A percentile compares a stretch with the other conserved stretches of the same genome.
Conservation (phyloP, 2,888 invertebrate species). For the Epistrophe grossulariae region DNA sequence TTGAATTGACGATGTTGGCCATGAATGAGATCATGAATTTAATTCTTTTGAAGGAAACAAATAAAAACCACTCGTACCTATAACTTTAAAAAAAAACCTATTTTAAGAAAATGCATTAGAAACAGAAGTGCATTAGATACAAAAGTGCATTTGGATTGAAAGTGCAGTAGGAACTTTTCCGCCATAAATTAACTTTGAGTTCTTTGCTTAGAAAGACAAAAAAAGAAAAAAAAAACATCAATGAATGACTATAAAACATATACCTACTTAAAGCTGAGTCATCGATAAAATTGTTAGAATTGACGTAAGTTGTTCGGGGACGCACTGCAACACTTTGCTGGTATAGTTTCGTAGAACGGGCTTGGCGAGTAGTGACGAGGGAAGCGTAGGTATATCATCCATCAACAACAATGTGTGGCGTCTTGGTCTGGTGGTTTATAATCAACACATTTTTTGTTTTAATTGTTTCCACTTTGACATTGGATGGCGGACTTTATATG, state of each 20-base stretch:
- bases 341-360: background rate
- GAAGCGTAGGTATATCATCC: background rate
- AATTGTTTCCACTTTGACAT: slow-evolving; percentile 27
- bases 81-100: slow-evolving; percentile 14
- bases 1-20: background rate
- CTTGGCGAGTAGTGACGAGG: slow-evolving; percentile 8
- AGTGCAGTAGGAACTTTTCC: slow-evolving; percentile 39
- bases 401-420: slow-evolving; percentile 9
- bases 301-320: slow-evolving; percentile 62
- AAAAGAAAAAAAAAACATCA: background rate
- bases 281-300: slow-evolving; percentile 64
- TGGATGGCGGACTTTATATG: slow-evolving; percentile 1
- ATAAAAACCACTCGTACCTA: background rate
- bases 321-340: slow-evolving; percentile 25
- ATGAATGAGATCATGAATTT: slow-evolving; percentile 59
- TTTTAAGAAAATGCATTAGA: slow-evolving; percentile 25
- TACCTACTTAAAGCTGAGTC: slow-evolving; percentile 43
- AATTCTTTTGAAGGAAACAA: slow-evolving; percentile 1
- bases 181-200: slow-evolving; percentile 49
- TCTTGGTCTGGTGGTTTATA: slow-evolving; percentile 15
- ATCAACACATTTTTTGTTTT: slow-evolving; percentile 9
- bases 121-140: slow-evolving; percentile 22
- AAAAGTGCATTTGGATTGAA: slow-evolving; percentile 25
- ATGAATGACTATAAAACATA: slow-evolving; percentile 1
- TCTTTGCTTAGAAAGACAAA: slow-evolving; percentile 7